A percentile compares a stretch with the other conserved stretches of the same genome.
Evolutionary conservation across 2,888 invertebrate genomes (phyloP).

Genomic region (Geophilus truncorum): DNA sequence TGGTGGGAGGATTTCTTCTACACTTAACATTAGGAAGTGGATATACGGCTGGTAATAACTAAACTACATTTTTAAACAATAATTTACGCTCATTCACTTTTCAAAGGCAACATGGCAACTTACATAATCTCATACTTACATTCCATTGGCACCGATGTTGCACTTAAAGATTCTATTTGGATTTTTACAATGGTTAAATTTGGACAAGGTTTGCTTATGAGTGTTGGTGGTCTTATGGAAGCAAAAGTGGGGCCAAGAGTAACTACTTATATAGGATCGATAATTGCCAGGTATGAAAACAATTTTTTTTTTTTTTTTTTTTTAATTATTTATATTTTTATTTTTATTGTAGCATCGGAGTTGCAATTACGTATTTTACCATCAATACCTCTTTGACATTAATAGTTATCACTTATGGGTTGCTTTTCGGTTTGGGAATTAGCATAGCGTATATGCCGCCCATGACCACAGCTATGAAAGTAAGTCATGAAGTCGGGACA

Average conservation of each 20-base stretch:
- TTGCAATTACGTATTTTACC: conserved; percentile 43
- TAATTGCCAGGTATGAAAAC: conserved; percentile 43
- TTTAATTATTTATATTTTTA: not conserved
- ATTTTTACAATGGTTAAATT: conserved; percentile 42
- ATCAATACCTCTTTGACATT: conserved; percentile 42
- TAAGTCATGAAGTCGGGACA: conserved; percentile 36
- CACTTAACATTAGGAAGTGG: not conserved
- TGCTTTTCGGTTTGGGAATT: conserved; percentile 43
- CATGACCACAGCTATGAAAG: conserved; percentile 46
- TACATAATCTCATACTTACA: conserved; percentile 40
- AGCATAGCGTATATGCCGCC: conserved; percentile 46
- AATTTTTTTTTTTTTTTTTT: not conserved
- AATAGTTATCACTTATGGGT: conserved; percentile 44
- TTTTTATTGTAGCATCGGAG: conserved; percentile 37
- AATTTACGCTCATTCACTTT: conserved; percentile 44
- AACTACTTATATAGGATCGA: conserved; percentile 44
- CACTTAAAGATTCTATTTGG: conserved; percentile 41
- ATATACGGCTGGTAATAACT: conserved; percentile 45
- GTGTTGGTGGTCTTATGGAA: conserved; percentile 45
- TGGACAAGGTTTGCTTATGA: conserved; percentile 46
- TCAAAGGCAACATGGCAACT: conserved; percentile 39
- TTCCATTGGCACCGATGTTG: conserved; percentile 33
- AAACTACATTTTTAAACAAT: conserved; percentile 46
- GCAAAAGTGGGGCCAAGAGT: conserved; percentile 42
- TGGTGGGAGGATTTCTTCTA: conserved; percentile 45